Percentiles rank a stretch among this genome's conserved stretches.
Conservation (phyloP, 2,797 vertebrate genomes). For the Scolopax bukidnonensis region DNA sequence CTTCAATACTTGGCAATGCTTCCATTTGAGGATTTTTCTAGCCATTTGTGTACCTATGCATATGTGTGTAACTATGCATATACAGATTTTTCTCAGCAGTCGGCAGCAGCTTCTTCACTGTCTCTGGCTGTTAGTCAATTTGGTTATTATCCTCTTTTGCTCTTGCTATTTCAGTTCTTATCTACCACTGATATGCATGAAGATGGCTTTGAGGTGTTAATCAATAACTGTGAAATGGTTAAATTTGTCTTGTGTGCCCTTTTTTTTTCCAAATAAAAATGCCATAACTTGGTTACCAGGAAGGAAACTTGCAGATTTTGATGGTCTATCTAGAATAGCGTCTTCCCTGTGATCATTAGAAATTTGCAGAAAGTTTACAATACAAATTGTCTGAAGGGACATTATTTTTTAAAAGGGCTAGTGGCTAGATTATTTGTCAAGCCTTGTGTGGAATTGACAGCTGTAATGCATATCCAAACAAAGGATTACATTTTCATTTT, state of each 20-base stretch:
- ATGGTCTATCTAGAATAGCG: not conserved
- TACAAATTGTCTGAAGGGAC: not conserved
- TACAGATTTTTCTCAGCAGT: not conserved
- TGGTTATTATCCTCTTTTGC: not conserved
- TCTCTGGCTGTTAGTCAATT: not conserved
- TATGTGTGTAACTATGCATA: not conserved
- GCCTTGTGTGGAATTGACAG: not conserved
- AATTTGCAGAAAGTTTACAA: not conserved
- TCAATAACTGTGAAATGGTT: conserved; percentile 49
- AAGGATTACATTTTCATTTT: not conserved
- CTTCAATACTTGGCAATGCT: not conserved
- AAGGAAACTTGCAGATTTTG: not conserved
- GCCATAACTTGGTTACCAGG: conserved; percentile 16
- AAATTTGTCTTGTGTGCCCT: not conserved
- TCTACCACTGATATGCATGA: conserved; percentile 18
- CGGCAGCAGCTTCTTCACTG: not conserved
- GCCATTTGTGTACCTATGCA: not conserved
- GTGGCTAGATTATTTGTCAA: not conserved
- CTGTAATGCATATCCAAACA: not conserved
- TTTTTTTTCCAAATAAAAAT: not conserved
- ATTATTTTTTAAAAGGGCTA: not conserved
- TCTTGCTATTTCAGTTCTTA: conserved; percentile 32
- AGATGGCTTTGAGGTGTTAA: conserved; percentile 69
- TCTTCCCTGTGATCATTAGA: not conserved
- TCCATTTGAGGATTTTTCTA: not conserved